Percentiles rank a stretch among this genome's conserved stretches.
These are phyloP conservation scores for Rhagonycha lutea DNA, from an alignment of 2,888 invertebrate species.

Conservation along the genomic window DNA sequence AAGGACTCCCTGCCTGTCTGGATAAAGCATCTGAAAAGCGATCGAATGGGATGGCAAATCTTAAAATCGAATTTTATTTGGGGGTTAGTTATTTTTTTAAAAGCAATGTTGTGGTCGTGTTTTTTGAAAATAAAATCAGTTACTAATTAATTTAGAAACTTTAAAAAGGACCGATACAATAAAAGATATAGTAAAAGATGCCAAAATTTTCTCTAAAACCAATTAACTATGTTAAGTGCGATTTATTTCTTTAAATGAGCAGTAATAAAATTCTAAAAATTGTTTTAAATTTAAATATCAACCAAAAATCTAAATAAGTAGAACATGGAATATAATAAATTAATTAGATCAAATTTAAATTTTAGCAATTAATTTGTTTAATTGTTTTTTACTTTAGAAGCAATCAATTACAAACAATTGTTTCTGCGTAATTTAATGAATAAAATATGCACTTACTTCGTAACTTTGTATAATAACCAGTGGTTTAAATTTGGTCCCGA, in stretches of 20 bases:
- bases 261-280: background rate
- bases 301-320: background rate
- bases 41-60: too few species aligned
- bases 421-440: background rate
- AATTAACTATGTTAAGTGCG: background rate
- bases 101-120: too few species aligned
- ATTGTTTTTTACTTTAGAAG: background rate
- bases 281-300: background rate
- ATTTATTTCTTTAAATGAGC: background rate
- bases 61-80: too few species aligned
- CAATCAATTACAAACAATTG: background rate
- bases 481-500: constrained; percentile 52
- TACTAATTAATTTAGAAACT: too few species aligned
- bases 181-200: too few species aligned
- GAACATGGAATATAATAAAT: background rate
- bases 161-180: too few species aligned
- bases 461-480: constrained; percentile 64
- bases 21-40: too few species aligned
- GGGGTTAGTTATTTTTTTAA: too few species aligned
- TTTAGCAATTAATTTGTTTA: background rate
- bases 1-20: too few species aligned
- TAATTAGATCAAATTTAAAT: background rate
- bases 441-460: constrained; percentile 59
- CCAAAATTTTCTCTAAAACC: background rate
- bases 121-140: too few species aligned